Percentiles rank a stretch among this genome's conserved stretches.
These are phyloP conservation scores for Podiceps cristatus DNA, from an alignment of 2,113 vertebrate genomes.

Conservation along the genomic window DNA sequence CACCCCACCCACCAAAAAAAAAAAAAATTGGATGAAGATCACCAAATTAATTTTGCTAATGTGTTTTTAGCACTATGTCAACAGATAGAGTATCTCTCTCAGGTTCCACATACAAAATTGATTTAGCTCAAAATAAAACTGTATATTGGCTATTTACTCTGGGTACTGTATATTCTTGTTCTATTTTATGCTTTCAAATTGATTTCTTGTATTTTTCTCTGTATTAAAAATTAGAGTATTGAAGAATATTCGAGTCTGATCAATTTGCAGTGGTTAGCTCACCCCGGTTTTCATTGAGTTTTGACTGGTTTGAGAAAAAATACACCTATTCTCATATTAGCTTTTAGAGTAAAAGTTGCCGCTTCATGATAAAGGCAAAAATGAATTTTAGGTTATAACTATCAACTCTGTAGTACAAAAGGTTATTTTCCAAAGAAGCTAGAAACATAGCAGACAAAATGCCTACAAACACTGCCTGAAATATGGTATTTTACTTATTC, in stretches of 20 bases:
- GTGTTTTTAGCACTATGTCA: conserved; percentile 25
- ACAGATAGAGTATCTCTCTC: background rate
- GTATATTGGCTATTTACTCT: conserved; percentile 62
- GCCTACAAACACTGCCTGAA: background rate
- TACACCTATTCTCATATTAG: background rate
- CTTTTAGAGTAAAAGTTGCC: background rate
- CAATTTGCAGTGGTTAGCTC: conserved; percentile 54
- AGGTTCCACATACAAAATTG: conserved; percentile 56
- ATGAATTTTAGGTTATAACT: background rate
- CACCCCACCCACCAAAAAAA: background rate
- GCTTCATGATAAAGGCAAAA: conserved; percentile 3
- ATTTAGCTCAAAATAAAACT: conserved; percentile 63
- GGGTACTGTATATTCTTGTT: conserved; percentile 53
- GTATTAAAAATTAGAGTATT: conserved; percentile 68
- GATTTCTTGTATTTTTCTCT: conserved; percentile 69
- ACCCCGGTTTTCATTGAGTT: background rate
- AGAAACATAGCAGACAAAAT: conserved; percentile 28
- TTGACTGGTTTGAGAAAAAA: conserved; percentile 25
- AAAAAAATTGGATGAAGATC: background rate
- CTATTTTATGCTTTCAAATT: conserved; percentile 72
- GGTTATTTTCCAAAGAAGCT: background rate
- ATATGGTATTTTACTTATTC: background rate
- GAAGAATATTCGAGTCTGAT: conserved; percentile 57
- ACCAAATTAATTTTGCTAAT: conserved; percentile 56
- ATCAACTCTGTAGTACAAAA: background rate